A percentile compares a stretch with the other conserved stretches of the same genome.
phyloP scores from a whole-genome alignment of 2,113 vertebrate genomes.

The Xerus inauris region DNA sequence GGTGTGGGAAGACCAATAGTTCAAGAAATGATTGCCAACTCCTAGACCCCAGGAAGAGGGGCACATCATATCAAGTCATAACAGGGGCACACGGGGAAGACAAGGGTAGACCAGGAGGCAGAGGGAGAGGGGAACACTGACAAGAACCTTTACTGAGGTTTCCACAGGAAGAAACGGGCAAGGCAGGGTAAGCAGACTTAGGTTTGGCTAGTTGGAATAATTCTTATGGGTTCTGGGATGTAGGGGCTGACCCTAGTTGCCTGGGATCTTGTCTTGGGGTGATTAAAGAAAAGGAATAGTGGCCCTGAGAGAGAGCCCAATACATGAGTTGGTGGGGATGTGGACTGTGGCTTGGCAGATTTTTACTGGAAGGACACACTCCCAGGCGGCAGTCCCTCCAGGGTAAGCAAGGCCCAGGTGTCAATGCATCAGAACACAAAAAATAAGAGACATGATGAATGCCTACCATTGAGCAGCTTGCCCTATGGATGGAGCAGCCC shows the following conservation, averaged over 20 bases:
- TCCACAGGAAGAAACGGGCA: not conserved
- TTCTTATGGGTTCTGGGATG: not conserved
- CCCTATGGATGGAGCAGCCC: not conserved
- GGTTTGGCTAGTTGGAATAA: not conserved
- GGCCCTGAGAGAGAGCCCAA: not conserved
- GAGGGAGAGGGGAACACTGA: too few relatives aligned
- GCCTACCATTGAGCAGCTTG: not conserved
- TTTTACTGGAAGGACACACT: not conserved
- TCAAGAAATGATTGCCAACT: not conserved
- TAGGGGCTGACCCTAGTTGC: not conserved
- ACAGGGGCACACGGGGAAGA: not conserved
- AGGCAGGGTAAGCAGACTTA: not conserved
- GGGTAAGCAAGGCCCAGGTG: not conserved
- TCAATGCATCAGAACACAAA: not conserved
- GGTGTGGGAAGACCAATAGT: not conserved
- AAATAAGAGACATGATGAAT: not conserved
- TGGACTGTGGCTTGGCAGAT: not conserved
- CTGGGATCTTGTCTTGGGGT: not conserved
- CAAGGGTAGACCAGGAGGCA: not conserved
- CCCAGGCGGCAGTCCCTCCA: not conserved
- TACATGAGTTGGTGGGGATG: not conserved
- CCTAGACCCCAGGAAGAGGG: not conserved
- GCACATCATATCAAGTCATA: accelerated
- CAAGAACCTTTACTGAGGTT: not conserved
- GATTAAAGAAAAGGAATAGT: not conserved